Evolutionary conservation across 2,113 vertebrate species (phyloP).

Genomic region (Lanius ludovicianus): DNA sequence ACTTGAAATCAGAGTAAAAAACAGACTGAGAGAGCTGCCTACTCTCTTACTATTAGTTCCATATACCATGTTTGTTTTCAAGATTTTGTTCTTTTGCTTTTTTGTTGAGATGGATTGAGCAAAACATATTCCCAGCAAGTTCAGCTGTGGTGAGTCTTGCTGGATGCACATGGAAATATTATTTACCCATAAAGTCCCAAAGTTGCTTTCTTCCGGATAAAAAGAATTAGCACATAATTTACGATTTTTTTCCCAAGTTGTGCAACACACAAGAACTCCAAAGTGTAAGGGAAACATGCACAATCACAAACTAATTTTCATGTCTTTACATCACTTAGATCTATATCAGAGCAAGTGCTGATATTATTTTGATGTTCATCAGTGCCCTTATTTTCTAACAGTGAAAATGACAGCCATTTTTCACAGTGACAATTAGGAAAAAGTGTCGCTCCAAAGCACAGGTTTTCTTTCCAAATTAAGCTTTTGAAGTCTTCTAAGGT

Average conservation of each 20-base stretch:
- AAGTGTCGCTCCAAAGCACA: neutral
- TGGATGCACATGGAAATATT: slow-evolving; percentile 1
- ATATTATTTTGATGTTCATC: slow-evolving; percentile 24
- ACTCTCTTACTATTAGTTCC: neutral
- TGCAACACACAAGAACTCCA: neutral
- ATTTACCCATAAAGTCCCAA: neutral
- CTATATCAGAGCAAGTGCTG: slow-evolving; percentile 3
- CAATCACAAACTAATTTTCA: slow-evolving; percentile 28
- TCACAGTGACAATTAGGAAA: slow-evolving; percentile 2
- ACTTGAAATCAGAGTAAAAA: neutral
- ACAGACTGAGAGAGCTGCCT: neutral
- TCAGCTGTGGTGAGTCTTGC: slow-evolving; percentile 12
- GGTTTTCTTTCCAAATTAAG: slow-evolving; percentile 25
- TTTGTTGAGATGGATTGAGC: neutral
- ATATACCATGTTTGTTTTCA: neutral
- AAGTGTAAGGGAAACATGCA: slow-evolving; percentile 35
- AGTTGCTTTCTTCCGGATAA: neutral
- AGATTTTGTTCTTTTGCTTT: neutral
- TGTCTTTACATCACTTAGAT: slow-evolving; percentile 35
- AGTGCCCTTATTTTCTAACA: slow-evolving; percentile 13
- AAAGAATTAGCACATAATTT: slow-evolving; percentile 38
- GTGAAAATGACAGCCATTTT: slow-evolving; percentile 3
- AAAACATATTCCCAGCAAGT: slow-evolving; percentile 38
- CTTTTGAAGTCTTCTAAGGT: neutral
- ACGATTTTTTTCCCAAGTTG: slow-evolving; percentile 9